Evolutionary conservation across 2,113 vertebrate genomes (phyloP).

Genomic region (Stegostoma tigrinum): DNA sequence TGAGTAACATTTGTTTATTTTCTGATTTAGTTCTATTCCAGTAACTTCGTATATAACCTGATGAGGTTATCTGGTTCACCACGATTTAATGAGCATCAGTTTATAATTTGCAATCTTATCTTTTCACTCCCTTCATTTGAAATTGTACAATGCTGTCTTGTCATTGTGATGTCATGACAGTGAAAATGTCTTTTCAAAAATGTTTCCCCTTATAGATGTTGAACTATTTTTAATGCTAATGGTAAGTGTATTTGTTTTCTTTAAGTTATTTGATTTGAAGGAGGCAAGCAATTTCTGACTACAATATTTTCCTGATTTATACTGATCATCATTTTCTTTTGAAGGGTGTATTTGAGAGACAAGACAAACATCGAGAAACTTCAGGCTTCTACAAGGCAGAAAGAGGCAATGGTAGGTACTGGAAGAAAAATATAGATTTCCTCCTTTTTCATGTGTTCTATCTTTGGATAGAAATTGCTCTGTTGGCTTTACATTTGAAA

Average conservation of each 20-base stretch:
- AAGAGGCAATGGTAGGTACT: neutral
- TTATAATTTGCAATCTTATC: neutral
- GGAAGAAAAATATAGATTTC: neutral
- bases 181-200: neutral
- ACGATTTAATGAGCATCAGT: neutral
- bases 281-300: neutral
- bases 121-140: neutral
- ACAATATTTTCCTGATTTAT: neutral
- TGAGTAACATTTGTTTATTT: neutral
- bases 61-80: neutral
- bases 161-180: conserved; percentile 14
- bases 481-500: neutral
- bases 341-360: conserved; percentile 10
- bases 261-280: neutral
- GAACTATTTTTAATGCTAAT: neutral
- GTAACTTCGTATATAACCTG: neutral
- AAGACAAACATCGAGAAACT: neutral
- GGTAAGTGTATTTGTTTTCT: neutral
- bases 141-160: neutral
- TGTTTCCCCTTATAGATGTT: neutral
- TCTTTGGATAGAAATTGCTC: neutral
- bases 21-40: neutral
- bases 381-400: neutral
- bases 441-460: neutral
- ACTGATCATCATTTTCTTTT: neutral